These are phyloP conservation scores for Folsomia candida DNA, from an alignment of 2,888 invertebrate genomes.

Conservation along the genomic window DNA sequence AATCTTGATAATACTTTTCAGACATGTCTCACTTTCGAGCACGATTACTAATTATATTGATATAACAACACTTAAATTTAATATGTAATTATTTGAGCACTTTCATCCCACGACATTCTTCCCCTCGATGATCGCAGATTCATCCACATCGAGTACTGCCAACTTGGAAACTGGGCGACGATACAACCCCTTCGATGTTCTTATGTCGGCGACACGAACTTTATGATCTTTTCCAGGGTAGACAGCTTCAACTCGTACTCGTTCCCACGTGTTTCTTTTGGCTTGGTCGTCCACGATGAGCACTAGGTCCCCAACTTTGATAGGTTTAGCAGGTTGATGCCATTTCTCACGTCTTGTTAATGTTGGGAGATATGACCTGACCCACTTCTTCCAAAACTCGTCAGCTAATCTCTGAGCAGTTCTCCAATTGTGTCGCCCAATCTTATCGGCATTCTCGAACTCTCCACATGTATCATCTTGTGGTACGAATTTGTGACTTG, in stretches of 20 bases:
- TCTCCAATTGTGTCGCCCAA: conserved; percentile 17
- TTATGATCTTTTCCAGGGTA: not conserved
- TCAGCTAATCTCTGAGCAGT: conserved; percentile 28
- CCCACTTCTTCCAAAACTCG: conserved; percentile 37
- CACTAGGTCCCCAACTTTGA: conserved; percentile 17
- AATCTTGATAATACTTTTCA: no score
- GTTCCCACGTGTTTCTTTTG: not conserved
- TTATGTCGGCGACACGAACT: not conserved
- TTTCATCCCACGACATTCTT: no score
- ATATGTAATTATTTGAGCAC: no score
- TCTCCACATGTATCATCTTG: conserved; percentile 16
- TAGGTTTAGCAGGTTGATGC: not conserved
- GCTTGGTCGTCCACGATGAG: not conserved
- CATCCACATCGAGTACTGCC: no score
- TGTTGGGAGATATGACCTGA: conserved; percentile 35
- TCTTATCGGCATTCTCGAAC: not conserved
- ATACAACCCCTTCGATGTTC: no score
- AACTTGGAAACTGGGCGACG: no score
- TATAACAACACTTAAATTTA: no score
- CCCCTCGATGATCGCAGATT: no score
- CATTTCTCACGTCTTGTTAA: conserved; percentile 33
- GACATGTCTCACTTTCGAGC: no score
- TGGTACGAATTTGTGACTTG: no score
- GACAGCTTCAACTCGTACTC: not conserved
- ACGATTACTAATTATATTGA: no score